Percentiles rank a stretch among this genome's conserved stretches.
These are phyloP conservation scores for Pediacus dermestoides DNA, from an alignment of 2,888 invertebrate genomes.

Conservation along the genomic window DNA sequence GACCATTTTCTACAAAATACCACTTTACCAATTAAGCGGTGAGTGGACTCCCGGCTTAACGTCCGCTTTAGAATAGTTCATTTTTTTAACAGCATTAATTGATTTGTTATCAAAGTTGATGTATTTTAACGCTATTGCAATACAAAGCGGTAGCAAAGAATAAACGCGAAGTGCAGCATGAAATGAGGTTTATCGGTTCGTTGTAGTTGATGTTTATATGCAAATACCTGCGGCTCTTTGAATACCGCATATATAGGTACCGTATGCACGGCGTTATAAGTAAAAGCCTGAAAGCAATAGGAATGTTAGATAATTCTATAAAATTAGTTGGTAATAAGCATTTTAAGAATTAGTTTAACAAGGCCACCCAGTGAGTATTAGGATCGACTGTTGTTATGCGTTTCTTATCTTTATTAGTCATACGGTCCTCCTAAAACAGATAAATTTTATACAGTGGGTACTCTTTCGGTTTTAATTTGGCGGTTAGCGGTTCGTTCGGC, in stretches of 20 bases:
- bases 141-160: not conserved
- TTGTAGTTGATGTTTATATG: conserved; percentile 18
- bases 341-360: conserved; percentile 39
- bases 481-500: too few relatives aligned
- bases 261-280: conserved; percentile 18
- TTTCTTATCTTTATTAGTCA: conserved; percentile 40
- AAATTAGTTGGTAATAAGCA: conserved; percentile 38
- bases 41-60: too few relatives aligned
- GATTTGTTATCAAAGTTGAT: too few relatives aligned
- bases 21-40: too few relatives aligned
- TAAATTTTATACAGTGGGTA: too few relatives aligned
- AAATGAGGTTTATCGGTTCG: too few relatives aligned
- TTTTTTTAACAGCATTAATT: too few relatives aligned
- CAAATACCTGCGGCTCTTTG: conserved; percentile 25
- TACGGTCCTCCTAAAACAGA: too few relatives aligned
- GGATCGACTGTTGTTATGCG: conserved; percentile 27
- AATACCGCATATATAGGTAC: conserved; percentile 18
- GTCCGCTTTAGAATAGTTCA: too few relatives aligned
- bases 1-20: too few relatives aligned
- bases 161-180: not conserved
- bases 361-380: conserved; percentile 36
- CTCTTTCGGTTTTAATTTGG: too few relatives aligned
- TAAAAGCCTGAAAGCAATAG: conserved; percentile 26
- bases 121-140: too few relatives aligned
- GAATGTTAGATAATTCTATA: conserved; percentile 35